These are phyloP conservation scores for Adoxophyes honmai DNA, from an alignment of 1,140 invertebrate species.

Conservation along the genomic window DNA sequence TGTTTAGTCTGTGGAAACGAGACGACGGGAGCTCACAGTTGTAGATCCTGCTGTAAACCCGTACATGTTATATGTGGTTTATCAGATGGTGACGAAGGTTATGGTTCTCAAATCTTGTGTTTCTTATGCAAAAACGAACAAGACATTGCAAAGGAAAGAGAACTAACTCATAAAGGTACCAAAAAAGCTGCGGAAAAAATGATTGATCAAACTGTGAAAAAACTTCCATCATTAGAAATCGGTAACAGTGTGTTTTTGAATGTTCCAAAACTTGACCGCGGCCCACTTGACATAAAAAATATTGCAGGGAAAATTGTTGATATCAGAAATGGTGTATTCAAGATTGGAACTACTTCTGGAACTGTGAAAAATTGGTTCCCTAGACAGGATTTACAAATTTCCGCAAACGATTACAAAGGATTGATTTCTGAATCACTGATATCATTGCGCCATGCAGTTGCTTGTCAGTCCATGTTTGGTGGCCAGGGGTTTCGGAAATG, in stretches of 20 bases:
- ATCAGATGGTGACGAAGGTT: constrained; percentile 19
- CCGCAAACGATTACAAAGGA: constrained; percentile 8
- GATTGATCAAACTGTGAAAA: too few relatives aligned
- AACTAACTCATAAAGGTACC: constrained; percentile 18
- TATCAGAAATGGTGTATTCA: constrained; percentile 19
- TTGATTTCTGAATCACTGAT: constrained; percentile 15
- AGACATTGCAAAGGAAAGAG: constrained; percentile 17
- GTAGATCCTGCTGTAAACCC: constrained; percentile 17
- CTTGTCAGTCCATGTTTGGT: constrained; percentile 15
- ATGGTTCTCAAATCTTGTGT: constrained; percentile 17
- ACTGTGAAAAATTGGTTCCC: constrained; percentile 23
- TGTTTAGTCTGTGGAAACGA: constrained; percentile 16
- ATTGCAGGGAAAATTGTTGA: constrained; percentile 23
- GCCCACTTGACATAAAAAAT: constrained; percentile 23
- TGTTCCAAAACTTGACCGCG: constrained; percentile 20
- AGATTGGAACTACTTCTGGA: constrained; percentile 21
- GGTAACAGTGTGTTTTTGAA: too few relatives aligned
- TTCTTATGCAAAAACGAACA: constrained; percentile 18
- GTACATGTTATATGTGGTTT: constrained; percentile 19
- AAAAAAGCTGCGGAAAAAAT: constrained; percentile 6
- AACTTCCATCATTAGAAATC: too few relatives aligned
- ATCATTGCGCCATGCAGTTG: constrained; percentile 22
- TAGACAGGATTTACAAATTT: constrained; percentile 16
- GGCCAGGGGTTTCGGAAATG: constrained; percentile 20
- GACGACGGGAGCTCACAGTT: constrained; percentile 16